phyloP scores from a whole-genome alignment of 1,140 invertebrate species.

The Paraescarpia echinospica region DNA sequence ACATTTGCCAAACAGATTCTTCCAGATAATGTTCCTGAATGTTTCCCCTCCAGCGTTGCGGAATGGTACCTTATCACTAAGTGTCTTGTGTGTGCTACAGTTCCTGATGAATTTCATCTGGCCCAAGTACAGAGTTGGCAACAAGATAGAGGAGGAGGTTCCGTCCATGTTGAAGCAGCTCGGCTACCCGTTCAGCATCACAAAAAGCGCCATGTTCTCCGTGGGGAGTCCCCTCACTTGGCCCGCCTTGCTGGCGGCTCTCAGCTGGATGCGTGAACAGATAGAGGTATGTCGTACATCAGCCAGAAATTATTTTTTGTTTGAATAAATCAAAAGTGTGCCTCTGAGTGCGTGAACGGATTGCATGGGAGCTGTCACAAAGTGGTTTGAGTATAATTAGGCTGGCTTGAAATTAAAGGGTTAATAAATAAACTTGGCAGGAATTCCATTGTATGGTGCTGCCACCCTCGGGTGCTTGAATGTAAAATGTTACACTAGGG shows the following conservation, averaged over 20 bases:
- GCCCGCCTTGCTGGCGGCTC: slow-evolving; percentile 47
- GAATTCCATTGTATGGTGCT: too few species aligned
- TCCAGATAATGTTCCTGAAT: not conserved
- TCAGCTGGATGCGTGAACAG: slow-evolving; percentile 45
- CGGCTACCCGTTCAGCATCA: slow-evolving; percentile 51
- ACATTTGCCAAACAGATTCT: not conserved
- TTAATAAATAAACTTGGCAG: too few species aligned
- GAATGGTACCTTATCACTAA: not conserved
- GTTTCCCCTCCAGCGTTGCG: not conserved
- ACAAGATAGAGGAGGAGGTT: slow-evolving; percentile 51
- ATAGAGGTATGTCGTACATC: slow-evolving; percentile 41
- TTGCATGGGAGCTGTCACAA: too few species aligned
- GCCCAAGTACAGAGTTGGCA: slow-evolving; percentile 39
- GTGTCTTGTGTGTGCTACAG: slow-evolving; percentile 36
- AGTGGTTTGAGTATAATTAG: too few species aligned
- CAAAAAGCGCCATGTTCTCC: slow-evolving; percentile 46
- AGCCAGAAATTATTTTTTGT: too few species aligned
- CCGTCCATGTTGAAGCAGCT: slow-evolving; percentile 44
- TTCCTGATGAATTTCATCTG: slow-evolving; percentile 42
- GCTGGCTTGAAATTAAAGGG: too few species aligned
- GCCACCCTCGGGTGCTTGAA: too few species aligned
- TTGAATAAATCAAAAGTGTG: too few species aligned
- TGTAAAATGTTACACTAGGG: too few species aligned
- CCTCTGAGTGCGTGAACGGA: too few species aligned
- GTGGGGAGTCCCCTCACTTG: slow-evolving; percentile 52